Percentiles rank a stretch among this genome's conserved stretches.
Conservation (phyloP, 2,888 invertebrate genomes). For the Cerastoderma edule region DNA sequence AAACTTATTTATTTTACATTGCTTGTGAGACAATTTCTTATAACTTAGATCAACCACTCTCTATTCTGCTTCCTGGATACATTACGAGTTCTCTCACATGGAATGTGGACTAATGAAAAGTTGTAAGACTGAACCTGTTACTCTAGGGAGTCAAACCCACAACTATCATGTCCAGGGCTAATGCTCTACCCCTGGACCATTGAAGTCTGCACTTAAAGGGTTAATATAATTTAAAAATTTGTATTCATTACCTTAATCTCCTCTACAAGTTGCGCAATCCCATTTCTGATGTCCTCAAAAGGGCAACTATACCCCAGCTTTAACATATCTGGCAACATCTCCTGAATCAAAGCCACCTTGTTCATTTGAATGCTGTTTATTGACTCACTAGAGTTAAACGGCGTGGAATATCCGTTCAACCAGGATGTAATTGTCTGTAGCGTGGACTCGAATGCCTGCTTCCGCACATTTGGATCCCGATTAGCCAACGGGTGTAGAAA, state of each 20-base stretch:
- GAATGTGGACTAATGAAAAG: not conserved
- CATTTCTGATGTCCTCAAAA: constrained; percentile 87
- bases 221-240: not conserved
- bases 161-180: not conserved
- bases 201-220: not conserved
- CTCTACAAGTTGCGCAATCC: constrained; percentile 86
- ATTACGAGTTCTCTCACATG: not conserved
- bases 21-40: too few relatives aligned
- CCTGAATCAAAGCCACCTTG: constrained; percentile 85
- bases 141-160: not conserved
- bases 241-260: constrained; percentile 85
- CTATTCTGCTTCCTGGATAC: too few relatives aligned
- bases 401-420: constrained; percentile 70
- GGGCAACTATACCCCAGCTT: constrained; percentile 87
- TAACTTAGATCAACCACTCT: too few relatives aligned
- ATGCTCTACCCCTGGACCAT: not conserved
- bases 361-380: constrained; percentile 40
- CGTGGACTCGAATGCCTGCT: constrained; percentile 63
- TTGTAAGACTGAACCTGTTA: not conserved
- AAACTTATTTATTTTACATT: too few relatives aligned
- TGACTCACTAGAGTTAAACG: constrained; percentile 55
- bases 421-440: constrained; percentile 63
- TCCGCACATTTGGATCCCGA: constrained; percentile 61
- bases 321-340: constrained; percentile 86
- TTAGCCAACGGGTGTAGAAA: constrained; percentile 67